These are phyloP conservation scores for Chrysocyon brachyurus DNA, from an alignment of 2,797 vertebrate species.

Conservation along the genomic window DNA sequence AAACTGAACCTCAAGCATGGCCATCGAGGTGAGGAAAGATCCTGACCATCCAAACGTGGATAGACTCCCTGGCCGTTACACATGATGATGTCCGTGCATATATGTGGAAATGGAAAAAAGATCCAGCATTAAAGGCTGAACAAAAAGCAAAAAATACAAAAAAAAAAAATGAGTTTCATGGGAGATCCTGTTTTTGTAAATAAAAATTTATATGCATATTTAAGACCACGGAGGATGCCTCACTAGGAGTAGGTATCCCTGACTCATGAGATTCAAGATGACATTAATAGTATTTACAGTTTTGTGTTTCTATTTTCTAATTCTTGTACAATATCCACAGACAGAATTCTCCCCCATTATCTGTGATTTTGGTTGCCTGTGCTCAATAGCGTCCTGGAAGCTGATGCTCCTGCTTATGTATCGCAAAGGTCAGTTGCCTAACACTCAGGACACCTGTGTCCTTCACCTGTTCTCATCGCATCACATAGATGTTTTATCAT, in stretches of 20 bases:
- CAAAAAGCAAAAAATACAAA: neutral
- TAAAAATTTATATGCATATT: neutral
- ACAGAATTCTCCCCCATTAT: neutral
- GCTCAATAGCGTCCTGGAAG: neutral
- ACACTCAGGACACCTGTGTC: neutral
- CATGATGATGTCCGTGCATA: fast-evolving
- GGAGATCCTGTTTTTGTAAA: neutral
- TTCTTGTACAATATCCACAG: neutral
- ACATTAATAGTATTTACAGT: neutral
- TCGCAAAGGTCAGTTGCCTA: neutral
- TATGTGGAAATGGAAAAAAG: neutral
- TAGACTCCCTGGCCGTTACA: no score
- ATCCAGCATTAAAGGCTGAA: neutral
- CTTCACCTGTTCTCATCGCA: neutral
- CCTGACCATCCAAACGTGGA: fast-evolving
- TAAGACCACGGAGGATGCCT: neutral
- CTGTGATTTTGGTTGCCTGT: fast-evolving
- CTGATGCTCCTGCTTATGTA: neutral
- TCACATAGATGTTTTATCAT: neutral
- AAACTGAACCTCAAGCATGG: fast-evolving
- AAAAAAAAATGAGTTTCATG: fast-evolving
- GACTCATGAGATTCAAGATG: neutral
- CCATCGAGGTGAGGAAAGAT: fast-evolving
- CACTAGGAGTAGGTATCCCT: no score
- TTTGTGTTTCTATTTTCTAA: neutral